Conservation (phyloP, 2,113 vertebrate genomes). For the Lepisosteus oculatus region DNA sequence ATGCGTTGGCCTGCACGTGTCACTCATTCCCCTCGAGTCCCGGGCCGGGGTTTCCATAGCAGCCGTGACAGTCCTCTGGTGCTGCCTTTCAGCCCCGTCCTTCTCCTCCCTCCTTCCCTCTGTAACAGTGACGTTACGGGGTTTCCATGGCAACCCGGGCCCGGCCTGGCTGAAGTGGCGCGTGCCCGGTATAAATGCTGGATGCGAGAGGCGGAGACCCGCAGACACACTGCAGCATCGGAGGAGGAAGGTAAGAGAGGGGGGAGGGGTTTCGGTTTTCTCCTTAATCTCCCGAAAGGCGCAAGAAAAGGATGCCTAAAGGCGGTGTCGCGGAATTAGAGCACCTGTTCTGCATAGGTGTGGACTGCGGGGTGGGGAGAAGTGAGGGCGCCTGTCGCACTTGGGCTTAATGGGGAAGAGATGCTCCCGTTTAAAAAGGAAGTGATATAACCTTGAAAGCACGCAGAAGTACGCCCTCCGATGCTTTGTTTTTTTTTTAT, state of each 20-base stretch:
- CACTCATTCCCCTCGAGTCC: background rate
- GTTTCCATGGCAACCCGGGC: slow-evolving; percentile 52
- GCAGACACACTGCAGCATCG: slow-evolving; percentile 54
- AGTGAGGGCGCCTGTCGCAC: background rate
- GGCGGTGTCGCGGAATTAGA: background rate
- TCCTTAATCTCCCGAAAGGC: background rate
- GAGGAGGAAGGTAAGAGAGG: slow-evolving; percentile 29
- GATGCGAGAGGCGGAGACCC: slow-evolving; percentile 20
- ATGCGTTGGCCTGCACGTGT: too few relatives aligned
- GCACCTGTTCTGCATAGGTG: background rate
- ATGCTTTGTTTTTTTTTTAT: too few relatives aligned
- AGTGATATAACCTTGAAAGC: background rate
- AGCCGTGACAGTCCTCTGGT: slow-evolving; percentile 46
- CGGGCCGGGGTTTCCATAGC: slow-evolving; percentile 31
- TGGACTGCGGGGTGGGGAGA: background rate
- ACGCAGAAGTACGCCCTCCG: too few relatives aligned
- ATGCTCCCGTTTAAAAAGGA: background rate
- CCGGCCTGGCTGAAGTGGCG: slow-evolving; percentile 25
- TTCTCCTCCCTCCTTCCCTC: background rate
- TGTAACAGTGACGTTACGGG: slow-evolving; percentile 55
- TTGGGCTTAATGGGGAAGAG: background rate
- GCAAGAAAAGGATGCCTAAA: too few relatives aligned
- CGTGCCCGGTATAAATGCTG: slow-evolving; percentile 58
- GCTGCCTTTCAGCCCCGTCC: background rate
- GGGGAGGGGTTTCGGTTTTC: background rate